Conservation (phyloP, 2,113 vertebrate species). For the Atrichornis clamosus region DNA sequence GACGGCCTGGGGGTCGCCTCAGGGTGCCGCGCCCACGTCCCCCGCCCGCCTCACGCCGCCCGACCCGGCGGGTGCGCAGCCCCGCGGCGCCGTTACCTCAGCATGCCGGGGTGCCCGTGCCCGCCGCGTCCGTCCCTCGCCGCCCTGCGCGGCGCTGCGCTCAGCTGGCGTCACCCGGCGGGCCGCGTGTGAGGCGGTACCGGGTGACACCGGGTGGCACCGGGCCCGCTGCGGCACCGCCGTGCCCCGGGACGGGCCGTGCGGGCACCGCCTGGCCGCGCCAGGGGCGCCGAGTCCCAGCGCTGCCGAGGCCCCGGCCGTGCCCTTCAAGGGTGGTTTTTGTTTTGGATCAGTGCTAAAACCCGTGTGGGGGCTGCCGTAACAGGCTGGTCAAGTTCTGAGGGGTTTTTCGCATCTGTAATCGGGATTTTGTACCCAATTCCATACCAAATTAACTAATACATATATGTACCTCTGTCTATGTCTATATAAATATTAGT, state of each 20-base stretch:
- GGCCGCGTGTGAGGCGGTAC: neutral
- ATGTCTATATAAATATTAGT: no score
- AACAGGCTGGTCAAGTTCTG: neutral
- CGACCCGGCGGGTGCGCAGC: neutral
- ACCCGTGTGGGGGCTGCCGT: neutral
- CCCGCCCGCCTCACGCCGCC: neutral
- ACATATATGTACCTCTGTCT: no score
- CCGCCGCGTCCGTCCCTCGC: neutral
- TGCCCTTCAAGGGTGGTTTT: accelerated
- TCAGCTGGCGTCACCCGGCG: neutral
- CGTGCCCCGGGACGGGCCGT: neutral
- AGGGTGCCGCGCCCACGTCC: no score
- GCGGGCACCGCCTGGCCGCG: no score
- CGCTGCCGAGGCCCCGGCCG: neutral
- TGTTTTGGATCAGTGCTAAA: neutral
- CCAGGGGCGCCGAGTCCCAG: neutral
- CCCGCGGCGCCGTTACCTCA: neutral
- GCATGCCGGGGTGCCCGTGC: neutral
- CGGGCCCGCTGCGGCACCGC: neutral
- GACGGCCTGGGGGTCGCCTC: no score
- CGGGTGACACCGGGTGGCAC: neutral
- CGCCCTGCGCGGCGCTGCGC: neutral
- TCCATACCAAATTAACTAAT: neutral
- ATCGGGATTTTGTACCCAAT: neutral
- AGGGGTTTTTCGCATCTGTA: neutral